Evolutionary conservation across 53 echinoderm and acorn worm genomes (phyloP), one percentile per base, ranked within the genome.

Genomic region (Crossaster papposus): DNA sequence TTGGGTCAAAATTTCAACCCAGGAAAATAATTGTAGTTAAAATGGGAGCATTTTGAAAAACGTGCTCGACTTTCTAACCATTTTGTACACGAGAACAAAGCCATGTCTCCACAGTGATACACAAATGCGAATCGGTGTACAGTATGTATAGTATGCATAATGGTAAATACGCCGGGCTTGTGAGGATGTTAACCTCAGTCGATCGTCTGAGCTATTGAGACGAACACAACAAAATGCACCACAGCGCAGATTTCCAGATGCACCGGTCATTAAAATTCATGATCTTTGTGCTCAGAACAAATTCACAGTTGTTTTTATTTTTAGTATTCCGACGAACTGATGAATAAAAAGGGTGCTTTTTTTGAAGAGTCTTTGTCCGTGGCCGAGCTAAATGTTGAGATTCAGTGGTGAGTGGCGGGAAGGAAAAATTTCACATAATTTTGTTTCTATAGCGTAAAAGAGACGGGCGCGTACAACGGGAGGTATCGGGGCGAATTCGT

Each of bases 241-340:
- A 44, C 44, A 44, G 6, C 5, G 44, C 44, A 26, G 5, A 68
- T 68, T 68, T 28, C 68, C 68, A 24, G 28, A 9, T 68, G 68
- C 68, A 36, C 33, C 33, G 74, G 74, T 33, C 74, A 73, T 73
- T 73, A 73, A 73, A 73, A 73, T 73, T 73, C 74, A 73, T 73
- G 74, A 73, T 73, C 74, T 4, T 1, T 35, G 28, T 11, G 68
- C 28, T 28, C 24, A 26, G 28, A 28, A 28, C 28, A 58, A 14
- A 15, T 58, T 58, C 44, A 44, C 6, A 44, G 0, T 44, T 44
- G 44, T 7, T 5, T 7, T 9, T n/a, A 5, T 44, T 44, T 44
- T 9, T 44, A 5, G 5, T 44, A 44, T 44, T 44, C 44, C 44
- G 44, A 44, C 44, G 9, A 44, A 44, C 44, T 44, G 44, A 44